Conservation (phyloP, 2,113 vertebrate genomes). For the Murina feae region DNA sequence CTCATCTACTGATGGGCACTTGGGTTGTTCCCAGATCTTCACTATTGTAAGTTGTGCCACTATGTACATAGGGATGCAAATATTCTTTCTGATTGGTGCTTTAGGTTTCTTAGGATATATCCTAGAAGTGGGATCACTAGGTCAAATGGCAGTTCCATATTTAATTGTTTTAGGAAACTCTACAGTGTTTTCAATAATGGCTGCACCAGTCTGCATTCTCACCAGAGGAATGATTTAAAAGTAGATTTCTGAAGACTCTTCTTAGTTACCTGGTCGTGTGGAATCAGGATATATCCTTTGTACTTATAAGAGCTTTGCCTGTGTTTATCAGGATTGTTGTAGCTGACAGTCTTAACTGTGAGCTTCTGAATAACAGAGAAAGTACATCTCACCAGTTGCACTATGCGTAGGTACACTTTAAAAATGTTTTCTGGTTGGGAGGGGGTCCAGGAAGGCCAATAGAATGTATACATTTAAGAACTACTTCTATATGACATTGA, state of each 20-base stretch:
- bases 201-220: too few relatives aligned
- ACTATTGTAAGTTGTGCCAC: too few relatives aligned
- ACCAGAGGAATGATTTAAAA: background rate
- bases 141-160: too few relatives aligned
- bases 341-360: background rate
- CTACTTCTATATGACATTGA: background rate
- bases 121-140: too few relatives aligned
- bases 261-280: background rate
- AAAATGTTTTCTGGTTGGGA: background rate
- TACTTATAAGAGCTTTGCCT: background rate
- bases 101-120: too few relatives aligned
- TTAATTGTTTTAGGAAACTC: too few relatives aligned
- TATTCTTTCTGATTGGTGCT: too few relatives aligned
- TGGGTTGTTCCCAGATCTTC: too few relatives aligned
- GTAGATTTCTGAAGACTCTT: background rate
- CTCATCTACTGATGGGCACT: too few relatives aligned
- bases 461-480: constrained; percentile 1
- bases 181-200: too few relatives aligned
- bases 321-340: background rate
- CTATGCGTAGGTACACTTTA: background rate
- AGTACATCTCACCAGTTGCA: background rate
- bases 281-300: background rate
- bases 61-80: too few relatives aligned
- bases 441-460: background rate
- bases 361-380: background rate